A percentile compares a stretch with the other conserved stretches of the same genome.
Conservation (phyloP, 1,140 invertebrate species). For the Euwallacea fornicatus region DNA sequence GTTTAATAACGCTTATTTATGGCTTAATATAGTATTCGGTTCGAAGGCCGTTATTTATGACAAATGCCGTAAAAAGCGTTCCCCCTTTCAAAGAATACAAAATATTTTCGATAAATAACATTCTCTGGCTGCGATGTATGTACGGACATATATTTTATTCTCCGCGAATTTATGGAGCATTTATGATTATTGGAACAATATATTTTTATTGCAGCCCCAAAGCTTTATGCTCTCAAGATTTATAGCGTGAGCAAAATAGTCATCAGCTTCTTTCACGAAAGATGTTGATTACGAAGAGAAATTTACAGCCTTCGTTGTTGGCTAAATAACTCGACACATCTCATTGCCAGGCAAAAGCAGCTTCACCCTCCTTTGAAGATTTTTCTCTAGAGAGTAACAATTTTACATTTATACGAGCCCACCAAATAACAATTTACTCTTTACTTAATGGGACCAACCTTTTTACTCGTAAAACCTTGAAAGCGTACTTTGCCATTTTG, state of each 20-base stretch:
- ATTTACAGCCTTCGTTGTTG: background rate
- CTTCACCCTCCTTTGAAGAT: background rate
- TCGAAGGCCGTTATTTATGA: slow-evolving; percentile 17
- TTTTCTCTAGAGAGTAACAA: slow-evolving; percentile 2
- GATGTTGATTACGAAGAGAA: background rate
- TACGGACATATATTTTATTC: slow-evolving; percentile 14
- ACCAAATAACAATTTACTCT: slow-evolving; percentile 20
- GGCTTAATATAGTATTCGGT: slow-evolving; percentile 25
- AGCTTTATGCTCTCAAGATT: background rate
- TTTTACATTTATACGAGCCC: slow-evolving; percentile 11
- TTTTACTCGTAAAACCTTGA: slow-evolving; percentile 19
- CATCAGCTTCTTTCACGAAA: too few relatives aligned
- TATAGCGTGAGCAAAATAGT: too few relatives aligned
- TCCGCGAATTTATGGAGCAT: slow-evolving; percentile 12
- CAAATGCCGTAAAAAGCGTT: slow-evolving; percentile 17
- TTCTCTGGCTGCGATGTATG: background rate
- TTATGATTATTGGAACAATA: slow-evolving; percentile 19
- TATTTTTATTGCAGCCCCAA: slow-evolving; percentile 3
- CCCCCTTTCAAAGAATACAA: slow-evolving; percentile 14
- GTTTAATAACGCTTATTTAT: slow-evolving; percentile 33
- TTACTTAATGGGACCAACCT: slow-evolving; percentile 9
- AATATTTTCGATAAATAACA: slow-evolving; percentile 27
- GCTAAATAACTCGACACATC: background rate
- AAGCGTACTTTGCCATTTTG: slow-evolving; percentile 20
- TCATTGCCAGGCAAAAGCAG: background rate